Base-by-base conservation (phyloP, 2,888 invertebrate genomes). In the Orchesella flavescens region DNA sequence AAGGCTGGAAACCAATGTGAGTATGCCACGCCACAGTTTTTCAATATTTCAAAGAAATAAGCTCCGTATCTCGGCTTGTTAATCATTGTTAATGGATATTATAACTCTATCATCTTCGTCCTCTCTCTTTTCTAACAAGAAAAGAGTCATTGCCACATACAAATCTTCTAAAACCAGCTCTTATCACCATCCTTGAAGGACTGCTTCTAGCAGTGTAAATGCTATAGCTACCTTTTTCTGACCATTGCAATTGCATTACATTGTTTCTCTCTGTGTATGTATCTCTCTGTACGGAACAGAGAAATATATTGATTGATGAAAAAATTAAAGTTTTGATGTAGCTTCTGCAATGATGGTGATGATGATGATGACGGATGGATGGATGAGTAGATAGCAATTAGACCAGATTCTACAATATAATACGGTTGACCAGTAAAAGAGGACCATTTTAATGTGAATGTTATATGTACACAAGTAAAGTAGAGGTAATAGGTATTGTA, bases 241-340 rank as follows among this genome's bases (percentile, higher is more conserved):
- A 49, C 12, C 49, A 49, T 2, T 10, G 49, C n/a, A n/a, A 12
- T 44, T 12, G 12, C 44, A 12, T 44, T 44, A n/a, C 44, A 44
- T 44, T 9, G 44, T 44, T 44, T 49, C 12, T 15, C n/a, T n/a
- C 3, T 49, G 10, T 12, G 3, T 15, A 3, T 49, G 49, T 49
- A 49, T 7, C 49, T 49, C 1, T 7, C 1, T 49, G 49, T 34
- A 3, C 12, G 12, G 24, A 24, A 24, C 1, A 10, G 24, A 13
- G 24, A 24, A 24, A n/a, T 15, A 44, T 34, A 65, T 17, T n/a
- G n/a, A 43, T 43, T 65, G 17, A 44, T n/a, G 65, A 65, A 21
- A 61, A n/a, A n/a, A n/a, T n/a, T n/a, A n/a, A n/a, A 61, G 61
- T 23, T 17, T 57, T 57, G 57, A 57, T 19, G 57, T n/a, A n/a